Evolutionary conservation across 2,797 vertebrate species (phyloP).

Genomic region (Epinephelus coioides): DNA sequence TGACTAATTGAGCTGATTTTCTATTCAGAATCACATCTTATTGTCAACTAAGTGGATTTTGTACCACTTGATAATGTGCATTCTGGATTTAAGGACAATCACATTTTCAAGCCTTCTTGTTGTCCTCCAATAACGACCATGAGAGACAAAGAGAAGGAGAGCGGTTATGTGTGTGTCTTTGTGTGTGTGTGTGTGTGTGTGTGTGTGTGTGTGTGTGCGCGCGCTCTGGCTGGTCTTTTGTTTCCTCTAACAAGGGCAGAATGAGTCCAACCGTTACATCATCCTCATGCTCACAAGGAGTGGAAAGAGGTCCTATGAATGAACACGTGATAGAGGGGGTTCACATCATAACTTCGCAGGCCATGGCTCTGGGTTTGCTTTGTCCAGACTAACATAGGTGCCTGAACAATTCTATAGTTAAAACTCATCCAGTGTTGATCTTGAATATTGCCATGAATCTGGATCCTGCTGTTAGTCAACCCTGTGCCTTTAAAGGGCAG

Average conservation of each 20-base stretch:
- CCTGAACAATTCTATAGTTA: neutral
- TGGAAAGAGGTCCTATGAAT: conserved; percentile 46
- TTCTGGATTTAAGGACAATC: neutral
- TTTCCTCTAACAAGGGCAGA: conserved; percentile 67
- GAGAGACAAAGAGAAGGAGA: conserved; percentile 13
- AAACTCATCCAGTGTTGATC: neutral
- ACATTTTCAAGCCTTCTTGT: neutral
- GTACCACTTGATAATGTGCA: neutral
- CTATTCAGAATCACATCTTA: neutral
- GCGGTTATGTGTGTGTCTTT: neutral
- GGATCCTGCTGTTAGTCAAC: neutral
- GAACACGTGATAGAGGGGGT: conserved; percentile 51
- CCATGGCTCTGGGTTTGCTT: neutral
- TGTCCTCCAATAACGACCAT: conserved; percentile 19
- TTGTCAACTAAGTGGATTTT: neutral
- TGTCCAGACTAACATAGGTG: neutral
- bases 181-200: conserved; percentile 9
- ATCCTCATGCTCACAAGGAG: conserved; percentile 55
- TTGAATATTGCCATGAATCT: neutral
- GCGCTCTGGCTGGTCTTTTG: conserved; percentile 68
- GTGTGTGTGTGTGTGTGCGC: conserved; percentile 11
- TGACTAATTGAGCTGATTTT: neutral
- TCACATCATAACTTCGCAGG: conserved; percentile 49
- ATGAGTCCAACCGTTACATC: conserved; percentile 72
- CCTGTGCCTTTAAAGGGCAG: conserved; percentile 49